Base-by-base conservation (phyloP, 2,797 vertebrate species). In the Halcyon leucocephala region DNA sequence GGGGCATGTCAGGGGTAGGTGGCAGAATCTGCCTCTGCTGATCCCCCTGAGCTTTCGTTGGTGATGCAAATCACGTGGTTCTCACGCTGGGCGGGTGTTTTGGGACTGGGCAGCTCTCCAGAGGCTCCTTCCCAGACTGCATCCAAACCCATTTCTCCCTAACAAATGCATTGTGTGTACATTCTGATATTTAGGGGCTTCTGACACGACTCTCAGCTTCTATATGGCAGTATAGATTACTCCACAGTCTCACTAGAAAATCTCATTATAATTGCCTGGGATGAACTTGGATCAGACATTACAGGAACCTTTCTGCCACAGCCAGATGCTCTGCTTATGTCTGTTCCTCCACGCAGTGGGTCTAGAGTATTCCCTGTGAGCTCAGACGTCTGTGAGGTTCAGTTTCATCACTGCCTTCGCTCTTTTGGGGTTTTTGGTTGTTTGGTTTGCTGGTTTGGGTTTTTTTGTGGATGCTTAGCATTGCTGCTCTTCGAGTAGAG, bases 1-100 rank as follows among this genome's bases (percentile, higher is more conserved):
- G 3, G n/a, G n/a, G 9, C 42, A 60, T 0, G 0, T 28, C 26
- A 24, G 2, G 14, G 35, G 22, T 7, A 9, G 9, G 2, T 33
- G 51, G 46, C 42, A 76, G 33, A 46, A 17, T 11, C 29, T 3
- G 19, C 39, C 62, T 73, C 37, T 41, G 33, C 42, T 10, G 70
- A n/a, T 55, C 21, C 28, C 37, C 25, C 22, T 7, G 41, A 79
- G 31, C 8, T n/a, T 19, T 3, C 6, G 25, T 25, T 25, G 19
- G 16, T 26, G 48, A 21, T 65, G 81, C 0, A 1, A 49, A 37
- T 20, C 22, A 14, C 9, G 42, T 18, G 9, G 25, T 51, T 29
- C 5, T 1, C 26, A 18, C 4, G 19, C 2, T 1, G 4, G 28
- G 14, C 17, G 46, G 49, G 41, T 3, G 0, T 26, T 82, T 51